Evolutionary conservation across 2,113 vertebrate genomes (phyloP), one percentile per base, ranked within the genome.

Genomic region (Pantherophis guttatus): DNA sequence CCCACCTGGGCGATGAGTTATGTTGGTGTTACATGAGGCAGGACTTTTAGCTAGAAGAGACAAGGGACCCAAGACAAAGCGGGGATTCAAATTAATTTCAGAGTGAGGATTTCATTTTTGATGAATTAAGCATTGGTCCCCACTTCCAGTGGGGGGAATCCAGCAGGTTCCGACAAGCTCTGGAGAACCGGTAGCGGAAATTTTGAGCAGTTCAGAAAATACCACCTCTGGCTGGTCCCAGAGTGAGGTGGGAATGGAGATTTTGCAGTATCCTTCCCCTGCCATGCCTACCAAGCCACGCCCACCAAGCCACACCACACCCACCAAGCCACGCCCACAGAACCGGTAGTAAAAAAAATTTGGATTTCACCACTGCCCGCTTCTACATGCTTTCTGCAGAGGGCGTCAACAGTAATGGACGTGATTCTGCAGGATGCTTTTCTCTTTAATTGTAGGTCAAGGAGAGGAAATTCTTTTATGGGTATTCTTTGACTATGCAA

Each of bases 401-500:
- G 3, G 92, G 91, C 94, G 92, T 57, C 3, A 0, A 95, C 95
- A 88, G 94, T 94, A 91, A 24, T 86, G 96, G 54, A 90, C 89
- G 93, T 94, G 95, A 92, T 95, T 54, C 75, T 24, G 87, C 89
- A 39, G 93, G 93, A 23, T 53, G 10, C 93, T 94, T 95, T 95
- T 94, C 96, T 94, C 95, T 95, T 95, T 95, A 94, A 97, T 96
- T 94, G 92, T 92, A 70, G 96, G 94, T 94, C 93, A 94, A 6
- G 10, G 95, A 94, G 87, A 89, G 19, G 93, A 75, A 94, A 92
- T 93, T 94, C 94, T 44, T 5, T 53, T 48, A 33, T 59, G 50
- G 53, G 93, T 95, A 95, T 96, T 96, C 93, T 94, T 88, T 0
- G 23, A 94, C 94, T 95, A 93, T 95, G 94, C 95, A 96, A 94